Percentiles rank a stretch among this genome's conserved stretches.
Evolutionary conservation across 2,888 invertebrate species (phyloP).

Genomic region (Cryptocheilus praepositus): DNA sequence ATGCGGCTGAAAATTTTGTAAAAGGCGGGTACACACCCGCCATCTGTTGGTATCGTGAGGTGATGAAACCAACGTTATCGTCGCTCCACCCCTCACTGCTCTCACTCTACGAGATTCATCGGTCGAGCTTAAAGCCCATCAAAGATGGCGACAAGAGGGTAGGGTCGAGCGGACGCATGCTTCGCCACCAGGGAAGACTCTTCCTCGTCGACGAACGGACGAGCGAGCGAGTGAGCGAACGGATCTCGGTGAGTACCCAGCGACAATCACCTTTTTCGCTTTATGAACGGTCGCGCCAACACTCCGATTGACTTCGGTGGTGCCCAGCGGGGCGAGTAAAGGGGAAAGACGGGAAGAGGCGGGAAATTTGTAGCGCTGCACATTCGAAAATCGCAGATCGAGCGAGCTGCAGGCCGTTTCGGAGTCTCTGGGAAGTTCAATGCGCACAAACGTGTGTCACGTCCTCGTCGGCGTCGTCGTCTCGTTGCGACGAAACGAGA

Average conservation of each 20-base stretch:
- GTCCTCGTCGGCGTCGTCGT: background rate
- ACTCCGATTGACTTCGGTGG: background rate
- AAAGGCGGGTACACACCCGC: conserved; percentile 25
- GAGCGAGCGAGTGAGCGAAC: conserved; percentile 17
- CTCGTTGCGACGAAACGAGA: conserved; percentile 33
- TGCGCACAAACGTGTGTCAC: conserved; percentile 69
- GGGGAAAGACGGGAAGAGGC: background rate
- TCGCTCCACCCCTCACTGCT: conserved; percentile 32
- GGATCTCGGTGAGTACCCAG: conserved; percentile 42
- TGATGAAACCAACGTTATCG: conserved; percentile 15
- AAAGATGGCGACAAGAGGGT: conserved; percentile 71
- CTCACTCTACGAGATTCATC: conserved; percentile 41
- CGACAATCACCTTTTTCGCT: background rate
- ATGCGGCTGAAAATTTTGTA: conserved; percentile 4
- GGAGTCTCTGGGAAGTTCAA: conserved; percentile 69
- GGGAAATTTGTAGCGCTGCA: background rate
- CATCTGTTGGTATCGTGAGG: conserved; percentile 34
- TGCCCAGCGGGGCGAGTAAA: background rate
- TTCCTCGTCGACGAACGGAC: conserved; percentile 41
- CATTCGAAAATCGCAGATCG: background rate
- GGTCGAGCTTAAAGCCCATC: conserved; percentile 56
- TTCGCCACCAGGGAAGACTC: conserved; percentile 51
- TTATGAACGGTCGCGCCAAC: background rate
- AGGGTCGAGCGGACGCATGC: conserved; percentile 58
- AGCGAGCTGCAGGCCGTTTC: background rate